These are phyloP conservation scores for Eublepharis macularius DNA, from an alignment of 2,113 vertebrate genomes.

Conservation along the genomic window DNA sequence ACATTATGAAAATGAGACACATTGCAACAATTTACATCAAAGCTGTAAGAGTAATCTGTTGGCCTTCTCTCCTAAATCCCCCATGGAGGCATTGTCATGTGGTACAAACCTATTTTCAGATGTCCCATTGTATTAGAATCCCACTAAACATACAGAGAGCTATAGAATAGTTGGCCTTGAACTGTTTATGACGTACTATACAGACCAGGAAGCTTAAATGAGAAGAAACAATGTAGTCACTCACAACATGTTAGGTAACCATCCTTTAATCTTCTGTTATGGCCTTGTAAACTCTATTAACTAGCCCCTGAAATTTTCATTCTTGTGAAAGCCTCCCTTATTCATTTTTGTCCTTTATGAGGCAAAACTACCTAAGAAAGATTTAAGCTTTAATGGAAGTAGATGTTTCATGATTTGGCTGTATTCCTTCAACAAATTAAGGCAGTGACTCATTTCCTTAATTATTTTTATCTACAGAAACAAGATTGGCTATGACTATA, in stretches of 20 bases:
- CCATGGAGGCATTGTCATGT: slow-evolving; percentile 53
- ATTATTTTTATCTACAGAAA: slow-evolving; percentile 6
- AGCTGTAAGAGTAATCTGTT: slow-evolving; percentile 45
- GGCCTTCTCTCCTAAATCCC: slow-evolving; percentile 42
- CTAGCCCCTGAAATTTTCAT: slow-evolving; percentile 16
- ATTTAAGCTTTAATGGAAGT: slow-evolving; percentile 3
- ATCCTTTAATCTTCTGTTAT: slow-evolving; percentile 45
- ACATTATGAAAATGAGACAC: background rate
- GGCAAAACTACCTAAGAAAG: background rate
- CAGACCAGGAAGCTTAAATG: slow-evolving; percentile 58
- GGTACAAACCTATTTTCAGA: slow-evolving; percentile 60
- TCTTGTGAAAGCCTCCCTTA: slow-evolving; percentile 5
- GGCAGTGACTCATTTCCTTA: slow-evolving; percentile 4
- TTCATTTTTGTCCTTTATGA: background rate
- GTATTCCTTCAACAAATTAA: background rate
- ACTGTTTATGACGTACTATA: slow-evolving; percentile 59
- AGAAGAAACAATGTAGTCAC: slow-evolving; percentile 51
- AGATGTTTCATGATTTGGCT: slow-evolving; percentile 14
- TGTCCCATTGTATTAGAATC: slow-evolving; percentile 58
- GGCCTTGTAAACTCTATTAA: slow-evolving; percentile 48
- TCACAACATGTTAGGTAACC: slow-evolving; percentile 66
- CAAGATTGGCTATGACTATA: background rate
- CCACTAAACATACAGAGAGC: slow-evolving; percentile 55
- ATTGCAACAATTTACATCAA: slow-evolving; percentile 5
- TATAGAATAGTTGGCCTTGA: slow-evolving; percentile 57